Evolutionary conservation across 2,113 vertebrate genomes (phyloP), one percentile per base, ranked within the genome.

Genomic region (Plectropomus leopardus): DNA sequence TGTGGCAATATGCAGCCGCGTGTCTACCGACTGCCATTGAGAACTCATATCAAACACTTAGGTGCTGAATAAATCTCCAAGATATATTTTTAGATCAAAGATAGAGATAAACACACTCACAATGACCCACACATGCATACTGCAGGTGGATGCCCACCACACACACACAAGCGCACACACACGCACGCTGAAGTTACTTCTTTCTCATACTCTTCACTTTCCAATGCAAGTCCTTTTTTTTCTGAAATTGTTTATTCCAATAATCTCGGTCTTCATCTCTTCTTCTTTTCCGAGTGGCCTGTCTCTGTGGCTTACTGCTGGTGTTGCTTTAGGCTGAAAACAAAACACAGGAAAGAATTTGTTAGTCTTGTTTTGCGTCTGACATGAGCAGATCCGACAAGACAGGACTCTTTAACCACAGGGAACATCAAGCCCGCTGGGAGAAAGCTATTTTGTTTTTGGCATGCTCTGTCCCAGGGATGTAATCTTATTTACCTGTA

Each of bases 281-380:
- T 86, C 81, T 73, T 76, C 63, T 63, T 78, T 80, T 60, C 77
- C 51, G 47, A 51, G 82, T n/a, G 74, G 67, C 66, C 51, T 74
- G 80, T 80, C 82, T 76, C 45, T 1, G 59, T 69, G 73, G 82
- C 90, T 92, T 76, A 94, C 90, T 92, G 92, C 91, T 94, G 93
- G 90, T 92, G 89, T 72, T 92, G 92, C 91, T 94, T 94, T 88
- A 94, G 84, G 90, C 93, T 94, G 89, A 76, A 88, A 90, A 83
- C 66, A 76, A 86, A 87, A 84, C 84, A 89, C 65, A 89, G 72
- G 78, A 85, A 84, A 81, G 3, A 67, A 75, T 83, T 78, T 78
- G 78, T 93, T 92, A 90, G 78, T 73, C 58, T 70, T 60, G 87
- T 85, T 90, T 76, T 63, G 67, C 65, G 67, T 57, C 51, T 55